Evolutionary conservation across 2,888 invertebrate species (phyloP), one percentile per base, ranked within the genome.

Genomic region (Rambutsinella grinnellia): DNA sequence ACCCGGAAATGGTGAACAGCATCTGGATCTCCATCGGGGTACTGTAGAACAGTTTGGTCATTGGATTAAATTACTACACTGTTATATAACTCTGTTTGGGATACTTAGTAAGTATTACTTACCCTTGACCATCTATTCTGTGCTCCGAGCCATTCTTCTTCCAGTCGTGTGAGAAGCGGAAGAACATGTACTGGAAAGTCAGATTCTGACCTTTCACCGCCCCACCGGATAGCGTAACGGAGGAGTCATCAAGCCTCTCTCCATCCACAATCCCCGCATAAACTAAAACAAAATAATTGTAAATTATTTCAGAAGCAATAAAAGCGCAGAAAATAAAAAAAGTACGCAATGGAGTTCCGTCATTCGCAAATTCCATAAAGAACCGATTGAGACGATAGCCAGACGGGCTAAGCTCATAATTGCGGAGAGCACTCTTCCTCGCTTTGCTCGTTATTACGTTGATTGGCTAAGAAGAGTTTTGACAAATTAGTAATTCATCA

Each of bases 11-110:
- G 0, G 68, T 68, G 26, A 68, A 68, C 0, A 68, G 23, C 68
- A 68, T 57, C 58, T 68, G 68, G 1, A 68, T 23, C 23, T 68
- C 68, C 68, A 68, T 68, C 15, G 44, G 28, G 2, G 58, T 49
- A 8, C 68, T 63, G 36, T 5, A 60, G 17, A 44, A 21, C 10
- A n/a, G n/a, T n/a, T n/a, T n/a, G n/a, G n/a, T n/a, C n/a, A n/a
- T n/a, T n/a, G n/a, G n/a, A n/a, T n/a, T n/a, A n/a, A n/a, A n/a
- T n/a, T n/a, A 13, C 2, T 8, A n/a, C 10, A 63, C 2, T n/a
- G 26, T 28, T 19, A 1, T 28, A 63, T 19, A 36, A 26, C 3
- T 61, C n/a, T 13, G 51, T 6, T 51, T 19, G 56, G 3, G n/a
- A 23, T n/a, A n/a, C n/a, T n/a, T n/a, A n/a, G n/a, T n/a, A n/a